Base-by-base conservation (phyloP, 2,888 invertebrate genomes). In the Gymnoscelis rufifasciata region DNA sequence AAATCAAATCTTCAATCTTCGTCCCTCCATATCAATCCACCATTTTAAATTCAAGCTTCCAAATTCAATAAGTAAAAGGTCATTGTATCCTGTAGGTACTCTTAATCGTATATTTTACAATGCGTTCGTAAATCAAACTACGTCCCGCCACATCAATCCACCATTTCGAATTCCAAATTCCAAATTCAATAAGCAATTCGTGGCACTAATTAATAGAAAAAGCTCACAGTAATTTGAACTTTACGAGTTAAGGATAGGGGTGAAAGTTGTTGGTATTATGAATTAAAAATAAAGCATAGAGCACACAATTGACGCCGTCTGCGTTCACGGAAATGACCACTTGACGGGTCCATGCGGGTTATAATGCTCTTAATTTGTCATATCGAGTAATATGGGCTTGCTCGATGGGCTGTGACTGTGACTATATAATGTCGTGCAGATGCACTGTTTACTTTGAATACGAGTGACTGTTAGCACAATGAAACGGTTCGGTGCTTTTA, bases 261-360 rank as follows among this genome's bases (percentile, higher is more conserved):
- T 33, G 15, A 50, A 31, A 45, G 31, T 56, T 0, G 14, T 10
- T 2, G 36, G 29, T 1, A 13, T 11, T 13, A 37, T 37, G 13
- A 7, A 52, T 49, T 53, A 58, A 60, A 71, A 75, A 74, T 72
- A 68, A 74, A 74, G 60, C 64, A 64, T 56, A 57, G 56, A 57
- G 61, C 68, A 63, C 56, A 67, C 77, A 75, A 78, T 77, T 77
- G 78, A 52, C 64, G 61, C 56, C 63, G 77, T 75, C 78, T 71
- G 73, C 60, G 57, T 51, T 51, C 57, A 58, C 68, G 81, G 82
- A 82, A 76, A 66, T 66, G 57, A 44, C 66, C 78, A 80, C 64
- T 82, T 82, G 70, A 62, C 57, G 54, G 61, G 56, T 60, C 57
- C 63, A 78, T 81, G 78, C 80, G 81, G 80, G 81, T 50, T 52